A percentile compares a stretch with the other conserved stretches of the same genome.
phyloP scores from a whole-genome alignment of 2,113 vertebrate genomes.

The Eulacestoma nigropectus region DNA sequence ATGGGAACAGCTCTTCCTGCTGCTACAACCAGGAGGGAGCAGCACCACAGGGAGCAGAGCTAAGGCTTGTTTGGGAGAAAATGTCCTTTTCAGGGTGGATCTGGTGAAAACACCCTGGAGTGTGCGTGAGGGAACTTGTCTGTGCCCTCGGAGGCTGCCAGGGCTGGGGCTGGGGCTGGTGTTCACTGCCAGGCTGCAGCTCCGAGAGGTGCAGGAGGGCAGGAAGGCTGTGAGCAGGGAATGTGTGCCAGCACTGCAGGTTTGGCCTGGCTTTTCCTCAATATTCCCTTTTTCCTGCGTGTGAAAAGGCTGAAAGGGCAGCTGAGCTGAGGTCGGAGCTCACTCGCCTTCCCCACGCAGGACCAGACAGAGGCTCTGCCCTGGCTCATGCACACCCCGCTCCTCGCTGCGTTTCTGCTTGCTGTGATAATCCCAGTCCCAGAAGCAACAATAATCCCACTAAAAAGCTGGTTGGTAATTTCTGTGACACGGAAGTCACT shows the following conservation, averaged over 20 bases:
- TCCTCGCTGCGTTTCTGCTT: background rate
- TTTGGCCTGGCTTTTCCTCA: background rate
- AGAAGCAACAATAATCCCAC: background rate
- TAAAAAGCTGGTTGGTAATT: background rate
- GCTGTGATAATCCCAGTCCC: background rate
- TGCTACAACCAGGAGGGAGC: background rate
- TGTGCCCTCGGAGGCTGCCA: background rate
- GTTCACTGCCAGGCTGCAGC: background rate
- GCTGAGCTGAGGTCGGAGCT: background rate
- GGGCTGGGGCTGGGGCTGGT: background rate
- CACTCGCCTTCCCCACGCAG: rapidly evolving
- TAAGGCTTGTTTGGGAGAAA: background rate
- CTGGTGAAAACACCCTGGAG: background rate
- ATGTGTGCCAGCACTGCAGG: rapidly evolving
- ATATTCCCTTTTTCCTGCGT: background rate
- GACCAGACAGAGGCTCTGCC: background rate
- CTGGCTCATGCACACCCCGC: background rate
- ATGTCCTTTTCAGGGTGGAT: background rate
- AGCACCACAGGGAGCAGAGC: background rate
- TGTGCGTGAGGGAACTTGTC: background rate
- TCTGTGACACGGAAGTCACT: background rate
- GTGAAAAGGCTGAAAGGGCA: background rate
- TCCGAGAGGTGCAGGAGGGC: background rate
- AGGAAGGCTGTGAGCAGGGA: background rate
- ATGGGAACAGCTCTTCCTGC: background rate